These are phyloP conservation scores for Ceuthmochares aereus DNA, from an alignment of 2,113 vertebrate genomes.

Conservation along the genomic window DNA sequence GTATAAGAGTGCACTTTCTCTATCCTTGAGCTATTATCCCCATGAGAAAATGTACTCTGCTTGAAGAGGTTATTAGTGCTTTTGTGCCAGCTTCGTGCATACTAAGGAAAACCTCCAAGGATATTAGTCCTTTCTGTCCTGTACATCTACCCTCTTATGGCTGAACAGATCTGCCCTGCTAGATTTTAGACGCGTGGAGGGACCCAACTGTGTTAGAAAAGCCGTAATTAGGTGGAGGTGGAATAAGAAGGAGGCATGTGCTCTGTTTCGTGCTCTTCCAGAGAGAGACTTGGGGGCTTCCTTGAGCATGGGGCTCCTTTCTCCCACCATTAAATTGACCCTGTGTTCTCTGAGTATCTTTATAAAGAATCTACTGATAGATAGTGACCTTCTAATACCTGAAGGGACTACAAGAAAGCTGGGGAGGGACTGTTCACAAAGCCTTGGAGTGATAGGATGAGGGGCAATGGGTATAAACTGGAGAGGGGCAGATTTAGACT, in stretches of 20 bases:
- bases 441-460: too few species aligned
- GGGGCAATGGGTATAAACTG: too few species aligned
- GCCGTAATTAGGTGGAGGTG: neutral
- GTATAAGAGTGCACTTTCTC: constrained; percentile 34
- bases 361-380: neutral
- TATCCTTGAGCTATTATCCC: constrained; percentile 66
- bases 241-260: neutral
- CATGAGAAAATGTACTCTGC: constrained; percentile 60
- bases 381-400: too few species aligned
- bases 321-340: neutral
- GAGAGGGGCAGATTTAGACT: too few species aligned
- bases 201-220: neutral
- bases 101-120: constrained; percentile 46
- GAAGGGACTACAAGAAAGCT: too few species aligned
- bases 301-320: neutral
- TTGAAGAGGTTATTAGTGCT: constrained; percentile 66
- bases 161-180: neutral
- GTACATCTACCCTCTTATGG: neutral
- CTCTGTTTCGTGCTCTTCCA: neutral
- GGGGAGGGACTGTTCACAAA: too few species aligned
- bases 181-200: neutral
- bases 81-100: constrained; percentile 57
- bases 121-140: constrained; percentile 18
- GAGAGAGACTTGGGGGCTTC: neutral
- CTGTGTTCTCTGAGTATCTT: neutral